These are phyloP conservation scores for Parus major DNA, from an alignment of 2,113 vertebrate genomes.

Conservation along the genomic window DNA sequence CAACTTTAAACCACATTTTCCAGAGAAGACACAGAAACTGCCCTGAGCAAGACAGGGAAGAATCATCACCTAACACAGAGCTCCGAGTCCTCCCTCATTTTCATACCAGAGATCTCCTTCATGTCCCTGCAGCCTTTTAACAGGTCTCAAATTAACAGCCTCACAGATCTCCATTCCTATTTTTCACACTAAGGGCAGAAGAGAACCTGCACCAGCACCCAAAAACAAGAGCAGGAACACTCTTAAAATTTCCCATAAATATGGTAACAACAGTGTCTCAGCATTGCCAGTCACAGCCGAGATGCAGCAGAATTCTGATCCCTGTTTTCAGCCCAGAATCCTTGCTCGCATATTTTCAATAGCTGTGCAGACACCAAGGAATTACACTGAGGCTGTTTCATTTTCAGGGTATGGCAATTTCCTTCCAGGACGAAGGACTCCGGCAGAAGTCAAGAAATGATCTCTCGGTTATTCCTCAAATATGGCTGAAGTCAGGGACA, in stretches of 20 bases:
- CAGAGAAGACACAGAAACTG: background rate
- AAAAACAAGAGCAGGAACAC: background rate
- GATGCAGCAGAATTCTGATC: background rate
- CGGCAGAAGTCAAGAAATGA: background rate
- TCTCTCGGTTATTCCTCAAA: background rate
- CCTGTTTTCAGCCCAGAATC: background rate
- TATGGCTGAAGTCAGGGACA: background rate
- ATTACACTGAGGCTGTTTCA: accelerated
- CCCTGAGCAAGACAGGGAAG: background rate
- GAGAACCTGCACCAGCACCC: background rate
- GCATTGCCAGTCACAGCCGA: background rate
- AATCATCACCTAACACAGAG: accelerated
- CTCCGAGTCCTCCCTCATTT: background rate
- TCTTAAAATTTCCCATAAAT: background rate
- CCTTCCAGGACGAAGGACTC: background rate
- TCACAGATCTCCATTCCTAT: accelerated
- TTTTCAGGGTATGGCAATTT: background rate
- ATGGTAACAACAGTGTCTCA: accelerated
- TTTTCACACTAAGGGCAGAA: background rate
- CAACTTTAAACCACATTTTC: background rate
- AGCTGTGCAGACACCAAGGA: background rate
- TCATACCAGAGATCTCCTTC: background rate
- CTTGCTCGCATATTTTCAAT: accelerated
- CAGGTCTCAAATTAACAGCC: background rate
- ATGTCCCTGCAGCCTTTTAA: background rate